Evolutionary conservation across 2,888 invertebrate genomes (phyloP), one percentile per base, ranked within the genome.

Genomic region (Lithosia quadra): DNA sequence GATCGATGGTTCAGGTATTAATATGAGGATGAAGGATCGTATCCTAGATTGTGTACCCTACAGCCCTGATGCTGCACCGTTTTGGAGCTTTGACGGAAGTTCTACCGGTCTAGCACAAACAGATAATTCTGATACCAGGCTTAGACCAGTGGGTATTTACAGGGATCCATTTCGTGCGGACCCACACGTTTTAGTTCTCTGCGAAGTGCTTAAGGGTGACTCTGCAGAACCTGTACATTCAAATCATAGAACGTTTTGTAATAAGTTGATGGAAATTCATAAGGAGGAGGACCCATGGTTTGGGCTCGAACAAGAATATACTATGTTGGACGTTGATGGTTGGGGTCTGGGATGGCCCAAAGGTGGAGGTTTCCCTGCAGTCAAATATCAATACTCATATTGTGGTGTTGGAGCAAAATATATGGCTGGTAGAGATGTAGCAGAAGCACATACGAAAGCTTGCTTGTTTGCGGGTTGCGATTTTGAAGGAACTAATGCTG

Each of bases 371-470:
- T 98, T 98, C 1, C 98, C 98, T 34, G 87, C 91, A 7, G 97
- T 98, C 82, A 98, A 99, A 63, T 99, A 99, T 28, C 99, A 99
- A 91, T 94, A 88, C 73, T 93, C 92, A 0, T 99, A 99, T 87
- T 99, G 99, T 87, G 99, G 99, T 63, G 98, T 99, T 0, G 99
- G 99, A 22, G 98, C 99, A 22, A 97, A 98, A 90, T 98, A 97
- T 90, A 97, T 98, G 11, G 98, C 97, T 85, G 99, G 99, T 9
- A 96, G 99, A 71, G 99, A 99, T 86, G 96, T 99, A 75, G 96
- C 97, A 22, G 99, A 99, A 92, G 97, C 98, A 11, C 99, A 99
- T 85, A 84, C 88, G 0, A 90, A 92, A 75, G 93, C 99, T 11
- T 99, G 99, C 87, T 95, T 99, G 64, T 99, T 98, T 90, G 97